phyloP scores from a whole-genome alignment of 2,888 invertebrate species.

The Andrena haemorrhoa region DNA sequence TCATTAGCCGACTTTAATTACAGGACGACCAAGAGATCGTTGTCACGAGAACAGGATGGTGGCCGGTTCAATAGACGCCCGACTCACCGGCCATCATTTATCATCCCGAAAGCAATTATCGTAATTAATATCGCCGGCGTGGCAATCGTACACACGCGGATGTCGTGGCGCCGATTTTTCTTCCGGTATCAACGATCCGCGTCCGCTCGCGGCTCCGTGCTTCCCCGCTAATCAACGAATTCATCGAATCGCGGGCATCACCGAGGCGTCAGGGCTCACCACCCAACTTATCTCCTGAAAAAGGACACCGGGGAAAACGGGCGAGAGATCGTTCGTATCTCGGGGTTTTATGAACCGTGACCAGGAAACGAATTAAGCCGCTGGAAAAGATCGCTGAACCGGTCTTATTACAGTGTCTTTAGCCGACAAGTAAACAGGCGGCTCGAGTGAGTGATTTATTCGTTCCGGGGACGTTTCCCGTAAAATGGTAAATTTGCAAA shows the following conservation, averaged over 20 bases:
- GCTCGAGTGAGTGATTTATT: constrained; percentile 31
- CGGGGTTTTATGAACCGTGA: constrained; percentile 35
- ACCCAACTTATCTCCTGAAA: neutral
- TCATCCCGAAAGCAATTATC: constrained; percentile 79
- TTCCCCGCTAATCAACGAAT: constrained; percentile 23
- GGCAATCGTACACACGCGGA: constrained; percentile 28
- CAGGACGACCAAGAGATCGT: constrained; percentile 75
- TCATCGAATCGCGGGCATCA: constrained; percentile 13
- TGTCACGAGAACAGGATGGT: constrained; percentile 73
- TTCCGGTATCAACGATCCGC: neutral
- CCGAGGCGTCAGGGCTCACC: neutral
- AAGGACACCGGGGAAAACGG: neutral
- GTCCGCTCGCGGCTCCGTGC: constrained; percentile 5
- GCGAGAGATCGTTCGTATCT: constrained; percentile 12
- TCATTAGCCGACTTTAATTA: constrained; percentile 82
- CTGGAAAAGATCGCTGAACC: constrained; percentile 29
- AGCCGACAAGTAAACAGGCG: constrained; percentile 14
- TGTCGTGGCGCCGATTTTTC: constrained; percentile 58
- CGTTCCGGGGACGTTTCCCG: constrained; percentile 27
- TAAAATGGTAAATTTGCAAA: constrained; percentile 27
- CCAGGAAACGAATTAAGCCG: constrained; percentile 46
- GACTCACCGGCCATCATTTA: constrained; percentile 74
- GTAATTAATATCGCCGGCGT: constrained; percentile 78
- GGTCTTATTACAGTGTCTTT: constrained; percentile 32
- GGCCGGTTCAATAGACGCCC: constrained; percentile 71